phyloP scores from a whole-genome alignment of 2,113 vertebrate species.

The Pholis gunnellus region DNA sequence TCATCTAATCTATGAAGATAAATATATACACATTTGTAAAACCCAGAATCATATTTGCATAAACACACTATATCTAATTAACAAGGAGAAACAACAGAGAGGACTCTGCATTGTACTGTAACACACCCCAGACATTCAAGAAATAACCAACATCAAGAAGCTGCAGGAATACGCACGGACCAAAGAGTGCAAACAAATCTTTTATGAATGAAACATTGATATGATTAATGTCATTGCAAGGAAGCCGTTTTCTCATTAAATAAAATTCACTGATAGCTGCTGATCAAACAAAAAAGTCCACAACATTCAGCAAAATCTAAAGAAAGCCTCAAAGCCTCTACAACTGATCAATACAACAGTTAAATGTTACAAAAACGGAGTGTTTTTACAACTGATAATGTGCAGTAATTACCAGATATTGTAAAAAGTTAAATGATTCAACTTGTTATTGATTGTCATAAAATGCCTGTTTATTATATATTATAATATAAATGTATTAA shows the following conservation, averaged over 20 bases:
- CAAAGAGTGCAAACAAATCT: neutral
- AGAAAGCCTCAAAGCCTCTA: neutral
- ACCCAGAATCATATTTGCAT: conserved; percentile 11
- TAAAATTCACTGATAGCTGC: neutral
- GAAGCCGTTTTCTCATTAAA: conserved; percentile 7
- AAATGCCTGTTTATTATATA: neutral
- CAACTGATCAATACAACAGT: neutral
- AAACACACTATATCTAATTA: neutral
- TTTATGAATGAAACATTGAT: conserved; percentile 10
- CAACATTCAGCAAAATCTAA: neutral
- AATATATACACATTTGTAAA: conserved; percentile 27
- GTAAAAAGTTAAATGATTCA: neutral
- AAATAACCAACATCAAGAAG: conserved; percentile 1
- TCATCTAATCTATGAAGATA: neutral
- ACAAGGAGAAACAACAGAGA: conserved; percentile 10
- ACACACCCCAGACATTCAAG: conserved; percentile 38
- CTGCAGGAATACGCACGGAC: neutral
- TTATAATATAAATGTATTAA: neutral
- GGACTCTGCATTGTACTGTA: neutral
- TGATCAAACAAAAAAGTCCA: neutral
- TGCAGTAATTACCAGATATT: neutral
- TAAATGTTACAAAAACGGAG: neutral
- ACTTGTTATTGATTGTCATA: neutral
- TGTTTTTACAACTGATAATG: neutral
- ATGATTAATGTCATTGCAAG: neutral